phyloP scores from a whole-genome alignment of 2,113 vertebrate species.

The Myotis davidii region DNA sequence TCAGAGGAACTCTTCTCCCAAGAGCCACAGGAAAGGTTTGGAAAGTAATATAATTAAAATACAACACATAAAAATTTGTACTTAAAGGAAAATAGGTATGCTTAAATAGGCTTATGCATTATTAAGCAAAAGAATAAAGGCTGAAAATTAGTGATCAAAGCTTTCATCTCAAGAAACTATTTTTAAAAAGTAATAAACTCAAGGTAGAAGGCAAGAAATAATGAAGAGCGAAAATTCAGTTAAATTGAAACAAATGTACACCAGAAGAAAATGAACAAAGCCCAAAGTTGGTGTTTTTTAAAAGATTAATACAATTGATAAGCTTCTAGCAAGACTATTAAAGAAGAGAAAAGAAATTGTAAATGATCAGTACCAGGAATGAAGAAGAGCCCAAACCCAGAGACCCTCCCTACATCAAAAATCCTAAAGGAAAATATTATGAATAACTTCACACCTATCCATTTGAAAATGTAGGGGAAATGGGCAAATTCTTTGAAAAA shows the following conservation, averaged over 20 bases:
- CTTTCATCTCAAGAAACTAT: slow-evolving; percentile 24
- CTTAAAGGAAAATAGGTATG: slow-evolving; percentile 48
- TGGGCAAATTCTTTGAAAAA: slow-evolving; percentile 23
- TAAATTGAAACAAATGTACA: not conserved
- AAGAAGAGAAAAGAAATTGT: not conserved
- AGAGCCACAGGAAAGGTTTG: slow-evolving; percentile 8
- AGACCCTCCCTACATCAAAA: not conserved
- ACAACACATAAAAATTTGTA: not conserved
- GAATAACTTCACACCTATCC: not conserved
- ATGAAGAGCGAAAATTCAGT: not conserved
- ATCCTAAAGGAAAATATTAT: not conserved
- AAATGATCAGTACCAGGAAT: not conserved
- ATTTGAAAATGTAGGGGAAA: slow-evolving; percentile 31
- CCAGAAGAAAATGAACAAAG: not conserved
- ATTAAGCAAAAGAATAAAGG: not conserved
- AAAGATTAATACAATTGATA: not conserved
- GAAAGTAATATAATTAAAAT: slow-evolving; percentile 43
- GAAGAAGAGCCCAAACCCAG: not conserved
- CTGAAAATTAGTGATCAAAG: not conserved
- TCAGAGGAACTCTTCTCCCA: not conserved
- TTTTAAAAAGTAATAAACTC: not conserved
- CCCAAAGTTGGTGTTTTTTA: not conserved
- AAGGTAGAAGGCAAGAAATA: not conserved
- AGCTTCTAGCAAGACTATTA: not conserved
- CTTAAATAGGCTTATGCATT: not conserved